Evolutionary conservation across 2,113 vertebrate species (phyloP).

Genomic region (Pseudopodoces humilis): DNA sequence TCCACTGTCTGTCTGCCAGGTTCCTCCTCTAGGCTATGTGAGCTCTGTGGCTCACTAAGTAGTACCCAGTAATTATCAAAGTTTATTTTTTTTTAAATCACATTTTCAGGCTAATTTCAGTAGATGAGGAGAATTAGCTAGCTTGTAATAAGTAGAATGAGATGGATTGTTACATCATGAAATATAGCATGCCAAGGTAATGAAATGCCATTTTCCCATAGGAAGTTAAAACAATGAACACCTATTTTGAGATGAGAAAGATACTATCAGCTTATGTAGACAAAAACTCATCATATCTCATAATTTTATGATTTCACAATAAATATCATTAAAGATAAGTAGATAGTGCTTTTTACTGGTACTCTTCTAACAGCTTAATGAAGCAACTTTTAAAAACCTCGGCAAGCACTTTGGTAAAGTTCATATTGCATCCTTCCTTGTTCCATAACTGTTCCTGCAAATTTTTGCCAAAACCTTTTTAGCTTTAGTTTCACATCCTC

Average conservation of each 20-base stretch:
- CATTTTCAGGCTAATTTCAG: not conserved
- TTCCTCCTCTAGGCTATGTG: not conserved
- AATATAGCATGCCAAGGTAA: not conserved
- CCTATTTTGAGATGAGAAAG: constrained; percentile 53
- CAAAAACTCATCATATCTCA: constrained; percentile 1
- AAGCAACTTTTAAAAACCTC: not conserved
- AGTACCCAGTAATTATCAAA: not conserved
- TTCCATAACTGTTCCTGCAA: not conserved
- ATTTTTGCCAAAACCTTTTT: not conserved
- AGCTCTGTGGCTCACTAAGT: not conserved
- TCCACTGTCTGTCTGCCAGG: not conserved
- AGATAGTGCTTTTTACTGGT: not conserved
- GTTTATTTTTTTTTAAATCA: not conserved
- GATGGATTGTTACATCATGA: not conserved
- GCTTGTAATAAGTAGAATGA: not conserved
- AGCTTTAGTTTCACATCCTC: not conserved
- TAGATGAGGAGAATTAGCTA: not conserved
- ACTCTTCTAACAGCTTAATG: not conserved
- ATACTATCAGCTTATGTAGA: constrained; percentile 11
- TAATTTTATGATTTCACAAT: constrained; percentile 6
- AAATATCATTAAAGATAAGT: not conserved
- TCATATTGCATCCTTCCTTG: not conserved
- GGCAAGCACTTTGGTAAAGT: not conserved
- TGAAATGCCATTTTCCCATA: constrained; percentile 13
- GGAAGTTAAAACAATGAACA: constrained; percentile 46